A percentile compares a stretch with the other conserved stretches of the same genome.
phyloP scores from a whole-genome alignment of 2,888 invertebrate genomes.

The Leptinotarsa peninsularis region DNA sequence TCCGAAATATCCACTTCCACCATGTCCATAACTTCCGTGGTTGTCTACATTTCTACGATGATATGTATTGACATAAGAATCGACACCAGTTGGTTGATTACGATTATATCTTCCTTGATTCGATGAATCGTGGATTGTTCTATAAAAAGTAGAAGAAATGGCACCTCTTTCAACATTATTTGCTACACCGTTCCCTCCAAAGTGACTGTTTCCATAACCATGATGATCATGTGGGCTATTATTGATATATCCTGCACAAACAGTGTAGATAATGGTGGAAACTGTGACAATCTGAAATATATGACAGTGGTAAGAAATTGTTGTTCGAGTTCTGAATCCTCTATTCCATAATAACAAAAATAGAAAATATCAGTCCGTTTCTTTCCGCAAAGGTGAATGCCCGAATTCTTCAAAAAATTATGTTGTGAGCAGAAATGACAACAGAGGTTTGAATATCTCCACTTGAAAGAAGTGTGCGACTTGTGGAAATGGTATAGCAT shows the following conservation, averaged over 20 bases:
- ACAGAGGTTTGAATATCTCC: too few relatives aligned
- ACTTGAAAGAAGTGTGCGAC: too few relatives aligned
- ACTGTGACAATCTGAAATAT: conserved; percentile 31
- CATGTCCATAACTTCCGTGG: conserved; percentile 32
- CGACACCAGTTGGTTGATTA: background rate
- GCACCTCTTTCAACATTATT: conserved; percentile 25
- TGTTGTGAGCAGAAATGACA: too few relatives aligned
- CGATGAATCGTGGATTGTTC: conserved; percentile 44
- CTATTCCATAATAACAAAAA: too few relatives aligned
- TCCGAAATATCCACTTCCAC: conserved; percentile 19
- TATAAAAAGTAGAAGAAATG: conserved; percentile 45
- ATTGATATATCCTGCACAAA: conserved; percentile 38
- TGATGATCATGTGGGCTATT: conserved; percentile 9
- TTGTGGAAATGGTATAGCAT: too few relatives aligned
- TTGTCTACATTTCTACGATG: background rate
- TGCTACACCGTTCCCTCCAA: conserved; percentile 1
- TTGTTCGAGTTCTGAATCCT: too few relatives aligned
- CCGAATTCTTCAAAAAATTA: too few relatives aligned
- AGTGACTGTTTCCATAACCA: conserved; percentile 23
- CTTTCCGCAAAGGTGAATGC: too few relatives aligned
- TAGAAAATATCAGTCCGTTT: too few relatives aligned
- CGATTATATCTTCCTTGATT: background rate
- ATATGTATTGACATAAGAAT: conserved; percentile 17
- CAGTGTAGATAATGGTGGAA: conserved; percentile 27
- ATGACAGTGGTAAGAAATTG: background rate